Evolutionary conservation across 2,888 invertebrate genomes (phyloP), one percentile per base, ranked within the genome.

Genomic region (Pardosa pseudoannulata): DNA sequence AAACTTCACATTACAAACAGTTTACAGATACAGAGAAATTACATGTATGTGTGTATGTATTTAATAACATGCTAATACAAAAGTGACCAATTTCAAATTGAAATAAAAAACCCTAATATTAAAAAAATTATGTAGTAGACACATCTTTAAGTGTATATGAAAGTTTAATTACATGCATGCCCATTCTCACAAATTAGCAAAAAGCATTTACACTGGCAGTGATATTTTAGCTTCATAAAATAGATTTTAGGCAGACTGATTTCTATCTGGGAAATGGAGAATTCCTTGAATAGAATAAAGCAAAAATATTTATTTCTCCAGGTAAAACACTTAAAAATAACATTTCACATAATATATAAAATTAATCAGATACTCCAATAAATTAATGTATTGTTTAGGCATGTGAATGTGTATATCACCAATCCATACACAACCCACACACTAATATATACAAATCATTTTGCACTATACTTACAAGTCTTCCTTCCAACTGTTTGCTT

Each of bases 201-300:
- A 56, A 56, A 56, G 56, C 56, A 56, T 56, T 56, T 56, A 56
- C 11, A 56, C 23, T 56, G 56, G 56, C 56, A 56, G 56, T 56
- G 56, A 56, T 56, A 56, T 11, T 23, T 56, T 11, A 56, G 23
- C 11, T 56, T 23, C 56, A 56, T 56, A 56, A 56, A 56, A 56
- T 56, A 56, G 1, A 23, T 6, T 23, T 23, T 56, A 23, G 1
- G 3, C 56, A 6, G 3, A 56, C 5, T 19, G 9, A 16, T 46
- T 46, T 46, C 16, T 16, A 46, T 46, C 16, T 46, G 16, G 6
- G 41, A 16, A 46, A 13, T 46, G 41, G 41, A 46, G 16, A 6
- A n/a, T n/a, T n/a, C n/a, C n/a, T 46, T 16, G 16, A 16, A 46
- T 16, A 46, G 41, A 46, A 46, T n/a, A 46, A 46, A 9, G 16